These are phyloP conservation scores for Leptoteleia sp. DNA, from an alignment of 1,140 invertebrate genomes.

Conservation along the genomic window DNA sequence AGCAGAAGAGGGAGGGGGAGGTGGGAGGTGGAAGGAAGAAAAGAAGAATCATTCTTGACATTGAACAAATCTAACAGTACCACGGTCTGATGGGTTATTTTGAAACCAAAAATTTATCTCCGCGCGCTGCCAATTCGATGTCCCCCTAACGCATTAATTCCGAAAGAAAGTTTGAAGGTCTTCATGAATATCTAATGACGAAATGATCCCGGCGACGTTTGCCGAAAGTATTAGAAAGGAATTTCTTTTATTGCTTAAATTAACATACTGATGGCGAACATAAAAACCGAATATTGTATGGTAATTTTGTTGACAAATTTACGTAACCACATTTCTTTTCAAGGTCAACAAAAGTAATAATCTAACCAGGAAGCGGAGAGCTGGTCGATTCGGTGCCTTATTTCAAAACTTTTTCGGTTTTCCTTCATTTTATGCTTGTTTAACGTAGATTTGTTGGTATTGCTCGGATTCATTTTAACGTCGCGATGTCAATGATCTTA, in stretches of 20 bases:
- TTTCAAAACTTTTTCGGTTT: no score
- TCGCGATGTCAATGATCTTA: neutral
- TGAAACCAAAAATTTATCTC: slow-evolving; percentile 31
- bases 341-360: slow-evolving; percentile 36
- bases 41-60: slow-evolving; percentile 3
- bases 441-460: neutral
- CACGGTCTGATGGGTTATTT: neutral
- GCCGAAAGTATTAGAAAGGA: slow-evolving; percentile 57
- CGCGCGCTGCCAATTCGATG: slow-evolving; percentile 20
- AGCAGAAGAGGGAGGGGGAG: no score
- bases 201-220: slow-evolving; percentile 42
- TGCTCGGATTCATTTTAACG: neutral
- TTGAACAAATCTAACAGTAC: slow-evolving; percentile 28
- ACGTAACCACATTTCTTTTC: slow-evolving; percentile 34
- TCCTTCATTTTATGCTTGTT: neutral
- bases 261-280: slow-evolving; percentile 47
- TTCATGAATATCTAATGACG: slow-evolving; percentile 53
- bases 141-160: slow-evolving; percentile 10
- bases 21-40: no score
- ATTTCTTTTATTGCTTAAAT: slow-evolving; percentile 51
- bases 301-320: slow-evolving; percentile 46
- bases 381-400: no score
- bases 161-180: slow-evolving; percentile 28
- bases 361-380: no score
- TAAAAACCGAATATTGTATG: slow-evolving; percentile 33